These are phyloP conservation scores for Platynereis dumerilii DNA, from an alignment of 2,888 invertebrate species.

Conservation along the genomic window DNA sequence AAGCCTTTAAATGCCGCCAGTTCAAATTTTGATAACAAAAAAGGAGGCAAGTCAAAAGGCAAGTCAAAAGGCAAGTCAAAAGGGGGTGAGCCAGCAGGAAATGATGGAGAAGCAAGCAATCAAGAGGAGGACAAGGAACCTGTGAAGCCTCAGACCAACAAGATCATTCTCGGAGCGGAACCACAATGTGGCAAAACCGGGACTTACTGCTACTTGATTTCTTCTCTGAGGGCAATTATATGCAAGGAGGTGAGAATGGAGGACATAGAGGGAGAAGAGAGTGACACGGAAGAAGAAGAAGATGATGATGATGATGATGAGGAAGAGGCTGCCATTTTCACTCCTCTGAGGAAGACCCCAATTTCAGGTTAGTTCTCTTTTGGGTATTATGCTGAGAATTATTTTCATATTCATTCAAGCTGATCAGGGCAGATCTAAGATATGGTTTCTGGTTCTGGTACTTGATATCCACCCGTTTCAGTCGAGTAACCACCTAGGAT, in stretches of 20 bases:
- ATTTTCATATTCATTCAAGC: no score
- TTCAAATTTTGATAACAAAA: background rate
- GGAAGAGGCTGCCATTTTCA: no score
- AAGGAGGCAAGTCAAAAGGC: background rate
- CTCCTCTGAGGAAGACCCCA: no score
- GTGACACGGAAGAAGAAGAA: background rate
- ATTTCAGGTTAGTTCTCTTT: no score
- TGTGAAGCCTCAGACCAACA: background rate
- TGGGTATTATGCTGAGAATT: no score
- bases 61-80: background rate
- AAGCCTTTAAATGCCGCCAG: no score
- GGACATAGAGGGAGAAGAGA: background rate
- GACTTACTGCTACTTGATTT: background rate
- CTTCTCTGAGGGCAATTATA: background rate
- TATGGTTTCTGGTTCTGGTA: no score
- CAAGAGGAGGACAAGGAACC: background rate
- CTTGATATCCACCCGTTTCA: no score
- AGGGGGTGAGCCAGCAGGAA: background rate
- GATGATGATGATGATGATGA: background rate
- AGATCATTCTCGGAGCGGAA: background rate
- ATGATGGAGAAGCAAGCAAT: background rate
- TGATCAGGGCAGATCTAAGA: no score
- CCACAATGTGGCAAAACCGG: conserved; percentile 8
- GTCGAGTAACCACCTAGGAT: no score
- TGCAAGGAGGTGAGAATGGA: background rate